phyloP scores from a whole-genome alignment of 2,113 vertebrate genomes.

The Cervus canadensis region DNA sequence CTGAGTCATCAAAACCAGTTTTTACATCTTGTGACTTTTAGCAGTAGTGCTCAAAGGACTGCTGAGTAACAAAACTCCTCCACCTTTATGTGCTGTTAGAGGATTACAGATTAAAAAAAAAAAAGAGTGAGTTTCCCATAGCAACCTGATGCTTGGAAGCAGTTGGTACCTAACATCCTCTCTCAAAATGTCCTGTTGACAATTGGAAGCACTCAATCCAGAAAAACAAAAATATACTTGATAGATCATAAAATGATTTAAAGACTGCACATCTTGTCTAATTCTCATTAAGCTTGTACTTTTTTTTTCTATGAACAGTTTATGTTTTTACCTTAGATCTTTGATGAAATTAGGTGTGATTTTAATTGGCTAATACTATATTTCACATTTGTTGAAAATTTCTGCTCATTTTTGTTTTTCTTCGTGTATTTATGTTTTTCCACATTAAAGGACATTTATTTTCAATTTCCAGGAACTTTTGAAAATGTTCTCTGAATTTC shows the following conservation, averaged over 20 bases:
- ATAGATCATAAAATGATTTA: not conserved
- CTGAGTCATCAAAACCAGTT: not conserved
- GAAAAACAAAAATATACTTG: not conserved
- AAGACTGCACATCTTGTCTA: not conserved
- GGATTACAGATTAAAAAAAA: not conserved
- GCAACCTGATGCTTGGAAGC: not conserved
- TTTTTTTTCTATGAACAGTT: not conserved
- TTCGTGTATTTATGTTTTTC: not conserved
- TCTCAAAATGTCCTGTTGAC: not conserved
- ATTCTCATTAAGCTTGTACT: not conserved
- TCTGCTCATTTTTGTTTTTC: not conserved
- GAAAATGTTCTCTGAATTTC: not conserved
- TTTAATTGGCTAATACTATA: not conserved
- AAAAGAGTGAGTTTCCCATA: not conserved
- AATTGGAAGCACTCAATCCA: not conserved
- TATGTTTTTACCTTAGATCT: not conserved
- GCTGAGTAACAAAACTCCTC: not conserved
- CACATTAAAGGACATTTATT: not conserved
- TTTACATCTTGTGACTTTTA: slow-evolving; percentile 22
- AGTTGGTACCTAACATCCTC: not conserved
- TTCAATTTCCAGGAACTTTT: not conserved
- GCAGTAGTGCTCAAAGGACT: not conserved
- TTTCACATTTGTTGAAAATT: not conserved
- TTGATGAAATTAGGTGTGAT: not conserved
- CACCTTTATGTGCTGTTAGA: not conserved